Percentiles rank a stretch among this genome's conserved stretches.
These are phyloP conservation scores for Torymus auratus DNA, from an alignment of 2,888 invertebrate genomes.

Conservation along the genomic window DNA sequence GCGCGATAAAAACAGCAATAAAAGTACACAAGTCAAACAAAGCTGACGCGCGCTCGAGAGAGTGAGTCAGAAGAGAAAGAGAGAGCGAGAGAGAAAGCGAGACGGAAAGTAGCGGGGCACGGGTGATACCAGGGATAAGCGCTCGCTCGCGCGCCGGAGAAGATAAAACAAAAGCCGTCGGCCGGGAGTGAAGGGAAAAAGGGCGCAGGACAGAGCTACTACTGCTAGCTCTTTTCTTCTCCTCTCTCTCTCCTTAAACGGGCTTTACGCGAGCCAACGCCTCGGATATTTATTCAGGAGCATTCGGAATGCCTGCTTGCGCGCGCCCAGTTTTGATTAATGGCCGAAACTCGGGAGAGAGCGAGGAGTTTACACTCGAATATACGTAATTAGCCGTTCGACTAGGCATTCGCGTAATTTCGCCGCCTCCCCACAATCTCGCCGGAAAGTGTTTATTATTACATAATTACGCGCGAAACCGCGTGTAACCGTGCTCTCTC, in stretches of 20 bases:
- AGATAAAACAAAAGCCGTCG: neutral
- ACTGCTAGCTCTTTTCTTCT: too few species aligned
- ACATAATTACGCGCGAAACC: constrained; percentile 30
- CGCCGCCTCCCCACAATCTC: neutral
- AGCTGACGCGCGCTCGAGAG: neutral
- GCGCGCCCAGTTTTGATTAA: constrained; percentile 40
- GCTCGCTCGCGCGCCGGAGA: neutral
- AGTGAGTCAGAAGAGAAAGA: too few species aligned
- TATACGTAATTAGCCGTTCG: constrained; percentile 45
- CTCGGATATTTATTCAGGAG: neutral
- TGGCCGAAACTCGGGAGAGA: constrained; percentile 27
- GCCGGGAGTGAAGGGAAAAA: neutral
- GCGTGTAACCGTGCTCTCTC: neutral
- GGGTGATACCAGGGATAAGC: too few species aligned
- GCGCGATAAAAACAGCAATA: constrained; percentile 25
- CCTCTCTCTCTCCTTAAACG: too few species aligned
- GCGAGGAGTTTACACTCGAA: constrained; percentile 40
- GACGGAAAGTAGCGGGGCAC: too few species aligned
- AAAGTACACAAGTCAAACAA: constrained; percentile 15
- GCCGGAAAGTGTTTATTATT: constrained; percentile 44
- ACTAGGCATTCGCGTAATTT: constrained; percentile 14
- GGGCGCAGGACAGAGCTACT: neutral
- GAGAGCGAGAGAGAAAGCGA: too few species aligned
- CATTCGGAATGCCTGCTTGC: neutral
- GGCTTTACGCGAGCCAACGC: too few species aligned